Evolutionary conservation across 2,888 invertebrate genomes (phyloP).

Genomic region (Watsonalla cultraria): DNA sequence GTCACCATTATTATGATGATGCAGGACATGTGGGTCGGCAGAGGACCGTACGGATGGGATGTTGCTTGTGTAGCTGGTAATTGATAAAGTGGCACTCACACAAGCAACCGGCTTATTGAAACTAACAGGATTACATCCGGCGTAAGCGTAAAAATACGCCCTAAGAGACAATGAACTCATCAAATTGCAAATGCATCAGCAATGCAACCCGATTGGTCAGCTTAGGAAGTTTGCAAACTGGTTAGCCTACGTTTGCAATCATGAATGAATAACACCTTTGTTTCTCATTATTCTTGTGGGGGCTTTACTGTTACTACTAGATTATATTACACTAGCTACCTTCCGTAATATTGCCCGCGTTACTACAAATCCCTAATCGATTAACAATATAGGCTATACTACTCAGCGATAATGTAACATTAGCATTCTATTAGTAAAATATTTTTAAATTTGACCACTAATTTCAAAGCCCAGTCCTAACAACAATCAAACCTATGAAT

Average conservation of each 20-base stretch:
- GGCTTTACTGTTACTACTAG: neutral
- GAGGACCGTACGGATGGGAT: slow-evolving; percentile 36
- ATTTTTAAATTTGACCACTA: too few species aligned
- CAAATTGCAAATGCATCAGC: slow-evolving; percentile 41
- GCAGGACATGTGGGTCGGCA: slow-evolving; percentile 55
- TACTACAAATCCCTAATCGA: too few species aligned
- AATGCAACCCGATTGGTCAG: slow-evolving; percentile 28
- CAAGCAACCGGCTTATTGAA: slow-evolving; percentile 23
- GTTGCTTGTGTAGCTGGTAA: slow-evolving; percentile 36
- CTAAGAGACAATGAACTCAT: slow-evolving; percentile 41
- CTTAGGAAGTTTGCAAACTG: slow-evolving; percentile 35
- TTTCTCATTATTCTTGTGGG: slow-evolving; percentile 1
- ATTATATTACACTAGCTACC: slow-evolving; percentile 2
- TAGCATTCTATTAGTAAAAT: too few species aligned
- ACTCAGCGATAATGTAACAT: too few species aligned
- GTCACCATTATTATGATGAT: slow-evolving; percentile 58
- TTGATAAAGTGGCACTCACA: slow-evolving; percentile 56
- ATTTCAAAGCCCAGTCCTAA: too few species aligned
- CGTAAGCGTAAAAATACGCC: slow-evolving; percentile 35
- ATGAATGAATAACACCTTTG: slow-evolving; percentile 15
- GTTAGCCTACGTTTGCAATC: slow-evolving; percentile 34
- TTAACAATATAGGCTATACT: too few species aligned
- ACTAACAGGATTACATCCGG: slow-evolving; percentile 39
- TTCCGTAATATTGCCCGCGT: too few species aligned
- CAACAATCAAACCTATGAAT: too few species aligned